Evolutionary conservation across 2,888 invertebrate species (phyloP).

Genomic region (Tetragonisca angustula): DNA sequence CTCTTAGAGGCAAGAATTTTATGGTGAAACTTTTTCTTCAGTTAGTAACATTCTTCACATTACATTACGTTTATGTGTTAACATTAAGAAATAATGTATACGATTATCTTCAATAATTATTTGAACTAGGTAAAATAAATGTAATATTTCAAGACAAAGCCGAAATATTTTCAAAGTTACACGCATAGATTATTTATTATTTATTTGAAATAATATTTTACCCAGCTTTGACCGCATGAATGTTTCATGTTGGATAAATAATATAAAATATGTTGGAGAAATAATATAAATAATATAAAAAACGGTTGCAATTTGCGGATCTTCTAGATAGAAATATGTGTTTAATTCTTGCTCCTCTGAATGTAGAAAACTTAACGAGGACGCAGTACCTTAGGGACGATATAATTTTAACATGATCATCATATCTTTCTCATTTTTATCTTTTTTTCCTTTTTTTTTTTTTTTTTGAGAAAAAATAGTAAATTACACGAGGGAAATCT

Average conservation of each 20-base stretch:
- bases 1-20: neutral
- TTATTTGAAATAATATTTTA: too few species aligned
- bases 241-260: neutral
- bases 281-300: neutral
- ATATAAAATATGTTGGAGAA: too few species aligned
- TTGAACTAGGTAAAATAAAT: too few species aligned
- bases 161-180: too few species aligned
- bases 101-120: too few species aligned
- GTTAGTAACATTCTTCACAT: neutral
- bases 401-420: neutral
- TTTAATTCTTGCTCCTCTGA: neutral
- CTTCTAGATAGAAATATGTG: neutral
- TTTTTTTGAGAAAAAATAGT: neutral
- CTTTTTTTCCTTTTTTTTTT: too few species aligned
- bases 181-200: too few species aligned
- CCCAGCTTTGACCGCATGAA: neutral
- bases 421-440: neutral
- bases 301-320: neutral
- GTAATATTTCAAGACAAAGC: too few species aligned
- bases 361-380: neutral
- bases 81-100: too few species aligned
- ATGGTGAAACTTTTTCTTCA: slow-evolving; percentile 6
- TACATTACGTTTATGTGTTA: neutral
- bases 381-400: neutral
- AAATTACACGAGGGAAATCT: neutral